Conservation (phyloP, 2,113 vertebrate species). For the human (Homo sapiens) region GRCh38 chr3:72934001-72934500, state of each 20-base stretch:
- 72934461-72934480: background rate
- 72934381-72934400: background rate
- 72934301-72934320: no score
- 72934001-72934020: background rate
- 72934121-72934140: background rate
- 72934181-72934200: no score
- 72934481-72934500: background rate
- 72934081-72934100: background rate
- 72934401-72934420: background rate
- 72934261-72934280: no score
- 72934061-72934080: background rate
- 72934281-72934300: no score
- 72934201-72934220: background rate
- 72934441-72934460: background rate
- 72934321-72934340: background rate
- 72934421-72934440: background rate
- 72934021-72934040: background rate
- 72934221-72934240: background rate
- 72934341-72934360: background rate
- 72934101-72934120: background rate
- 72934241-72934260: background rate
- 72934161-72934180: no score
- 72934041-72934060: background rate
- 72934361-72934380: background rate
- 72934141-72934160: background rate